Evolutionary conservation across 2,888 invertebrate genomes (phyloP), one percentile per base, ranked within the genome.

Genomic region (Cryptus armator): DNA sequence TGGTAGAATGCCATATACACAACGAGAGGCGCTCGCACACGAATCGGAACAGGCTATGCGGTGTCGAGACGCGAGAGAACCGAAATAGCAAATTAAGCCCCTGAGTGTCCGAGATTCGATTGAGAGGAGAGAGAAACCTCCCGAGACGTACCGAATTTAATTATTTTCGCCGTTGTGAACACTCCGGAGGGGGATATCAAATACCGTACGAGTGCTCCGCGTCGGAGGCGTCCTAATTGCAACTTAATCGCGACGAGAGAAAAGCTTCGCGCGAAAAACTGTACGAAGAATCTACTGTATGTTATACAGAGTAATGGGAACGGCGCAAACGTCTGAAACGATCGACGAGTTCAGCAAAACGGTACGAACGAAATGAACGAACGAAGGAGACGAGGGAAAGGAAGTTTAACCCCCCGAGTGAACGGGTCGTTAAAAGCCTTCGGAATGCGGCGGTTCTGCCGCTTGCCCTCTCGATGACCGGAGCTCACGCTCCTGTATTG

Each of bases 371-470:
- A 74, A 56, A 44, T 37, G 29, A 64, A 29, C 59, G 44, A 24
- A 46, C 32, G 24, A 74, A 56, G 46, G 74, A 67, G 74, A 12
- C 51, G 88, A 86, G 86, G 37, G 84, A 87, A 84, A 83, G 80
- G 84, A 84, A 84, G 83, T 86, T 83, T 74, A 78, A 83, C 78
- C 72, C 37, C 1, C 62, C 59, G 56, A 64, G 78, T 72, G 83
- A 78, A 74, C 67, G 78, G 82, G 84, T 87, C 86, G 89, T 89
- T 87, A 83, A 88, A 86, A 87, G 84, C 74, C 83, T 77, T 14
- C 81, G 89, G 89, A 89, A 89, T 89, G 89, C 86, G 74, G 77
- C 85, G 86, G 62, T 82, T 86, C 86, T 46, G 4, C 24, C 62
- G 24, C 29, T 68, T 44, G 71, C 32, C 48, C 76, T 68, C 67